Evolutionary conservation across 2,113 vertebrate species (phyloP).

Genomic region (Pterocles gutturalis): DNA sequence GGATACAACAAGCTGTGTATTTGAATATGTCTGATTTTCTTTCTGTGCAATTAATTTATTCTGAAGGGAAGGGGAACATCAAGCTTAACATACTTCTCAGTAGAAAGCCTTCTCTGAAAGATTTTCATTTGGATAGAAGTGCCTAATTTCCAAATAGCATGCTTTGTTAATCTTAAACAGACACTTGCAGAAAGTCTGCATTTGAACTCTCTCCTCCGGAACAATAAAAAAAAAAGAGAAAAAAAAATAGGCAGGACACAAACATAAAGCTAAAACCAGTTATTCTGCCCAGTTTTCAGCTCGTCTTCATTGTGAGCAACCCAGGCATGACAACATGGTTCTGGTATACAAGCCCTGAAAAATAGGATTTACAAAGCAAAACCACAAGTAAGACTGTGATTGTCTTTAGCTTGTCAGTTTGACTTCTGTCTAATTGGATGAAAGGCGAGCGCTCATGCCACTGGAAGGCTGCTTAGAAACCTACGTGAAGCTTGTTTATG

Average conservation of each 20-base stretch:
- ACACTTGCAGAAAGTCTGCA: neutral
- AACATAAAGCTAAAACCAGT: neutral
- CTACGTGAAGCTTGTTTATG: neutral
- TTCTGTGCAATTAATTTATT: conserved; percentile 7
- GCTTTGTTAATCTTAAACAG: neutral
- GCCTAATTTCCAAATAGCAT: neutral
- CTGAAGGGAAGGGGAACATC: conserved; percentile 2
- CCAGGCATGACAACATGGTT: neutral
- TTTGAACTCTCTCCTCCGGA: neutral
- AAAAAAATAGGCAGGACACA: neutral
- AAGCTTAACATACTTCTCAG: neutral
- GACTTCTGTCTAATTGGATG: neutral
- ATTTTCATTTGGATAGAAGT: neutral
- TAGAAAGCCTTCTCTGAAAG: neutral
- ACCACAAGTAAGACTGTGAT: neutral
- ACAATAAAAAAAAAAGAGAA: neutral
- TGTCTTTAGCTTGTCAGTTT: conserved; percentile 16
- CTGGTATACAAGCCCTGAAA: conserved; percentile 21
- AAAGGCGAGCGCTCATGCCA: neutral
- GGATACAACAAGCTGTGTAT: neutral
- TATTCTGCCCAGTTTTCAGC: neutral
- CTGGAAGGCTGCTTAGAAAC: neutral
- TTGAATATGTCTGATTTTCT: conserved; percentile 23
- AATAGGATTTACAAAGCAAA: neutral
- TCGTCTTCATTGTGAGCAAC: neutral